Evolutionary conservation across 2,888 invertebrate species (phyloP).

Genomic region (Ctenicera cuprea): DNA sequence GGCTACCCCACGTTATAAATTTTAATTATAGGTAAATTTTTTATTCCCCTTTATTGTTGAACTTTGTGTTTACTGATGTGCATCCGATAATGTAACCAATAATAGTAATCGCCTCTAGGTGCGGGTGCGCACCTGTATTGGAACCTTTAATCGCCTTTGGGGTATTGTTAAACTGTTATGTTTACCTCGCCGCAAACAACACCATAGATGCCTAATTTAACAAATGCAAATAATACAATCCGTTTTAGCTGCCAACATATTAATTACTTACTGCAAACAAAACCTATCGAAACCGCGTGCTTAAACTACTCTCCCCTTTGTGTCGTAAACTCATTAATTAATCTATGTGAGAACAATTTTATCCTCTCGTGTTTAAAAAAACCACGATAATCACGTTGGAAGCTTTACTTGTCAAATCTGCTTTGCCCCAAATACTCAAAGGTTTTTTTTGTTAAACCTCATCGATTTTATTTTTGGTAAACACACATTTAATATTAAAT

Average conservation of each 20-base stretch:
- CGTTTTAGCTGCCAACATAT: neutral
- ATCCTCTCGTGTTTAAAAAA: conserved; percentile 24
- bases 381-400: conserved; percentile 20
- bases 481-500: neutral
- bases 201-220: neutral
- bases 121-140: conserved; percentile 3
- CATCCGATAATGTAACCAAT: conserved; percentile 16
- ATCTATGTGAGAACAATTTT: conserved; percentile 25
- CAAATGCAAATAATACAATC: neutral
- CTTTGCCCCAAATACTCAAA: conserved; percentile 17
- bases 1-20: conserved; percentile 26
- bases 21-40: conserved; percentile 35
- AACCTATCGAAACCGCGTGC: conserved; percentile 7
- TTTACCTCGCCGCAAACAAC: neutral
- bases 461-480: conserved; percentile 27
- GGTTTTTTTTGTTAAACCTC: conserved; percentile 15
- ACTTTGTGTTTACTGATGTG: conserved; percentile 26
- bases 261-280: conserved; percentile 15
- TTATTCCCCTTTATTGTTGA: conserved; percentile 17
- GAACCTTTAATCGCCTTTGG: conserved; percentile 19
- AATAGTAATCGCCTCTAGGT: conserved; percentile 16
- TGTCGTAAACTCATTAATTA: conserved; percentile 17
- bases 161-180: conserved; percentile 4
- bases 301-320: conserved; percentile 25
- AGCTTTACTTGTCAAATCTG: conserved; percentile 28